Base-by-base conservation (phyloP, 1,140 invertebrate genomes). In the Heliothis subflexa region DNA sequence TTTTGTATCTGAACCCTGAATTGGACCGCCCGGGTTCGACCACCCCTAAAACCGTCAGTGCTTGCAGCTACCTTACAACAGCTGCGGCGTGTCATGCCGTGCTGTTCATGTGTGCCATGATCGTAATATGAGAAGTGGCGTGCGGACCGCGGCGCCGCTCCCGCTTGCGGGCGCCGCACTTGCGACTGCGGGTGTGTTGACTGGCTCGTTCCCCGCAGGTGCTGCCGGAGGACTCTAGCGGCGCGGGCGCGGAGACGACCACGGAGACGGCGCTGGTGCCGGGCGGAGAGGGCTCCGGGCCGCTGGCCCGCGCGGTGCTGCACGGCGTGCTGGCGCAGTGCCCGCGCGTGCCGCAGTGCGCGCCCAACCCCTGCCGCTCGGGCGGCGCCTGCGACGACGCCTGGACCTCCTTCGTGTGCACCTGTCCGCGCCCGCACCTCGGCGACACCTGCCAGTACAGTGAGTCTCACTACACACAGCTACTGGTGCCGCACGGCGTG, bases 371-470 rank as follows among this genome's bases (percentile, higher is more conserved):
- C 0, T 99, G 98, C 90, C 96, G 97, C 84, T 97, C 50, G 99
- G 99, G 91, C 96, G 97, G 59, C 95, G 98, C 79, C 98, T 98
- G 0, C 3, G 98, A 98, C 4, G 95, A 96, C 78, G 97, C 96
- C 1, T 99, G 98, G 33, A 40, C 33, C 5, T 40, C 33, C 33
- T 40, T 40, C 33, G 33, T 40, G 5, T 40, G 33, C 92, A 95
- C 96, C 49, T 99, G 99, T 91, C 96, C 97, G 59, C 95, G 98
- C 79, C 98, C 98, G 0, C 98, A 97, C 91, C 96, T 99, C 2
- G 98, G 98, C 4, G 95, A 96, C 78, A 97, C 96, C 1, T 99
- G 98, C 90, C 96, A 98, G 91, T 97, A 98, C 89, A 98, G 98
- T 97, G 18, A 81, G 83, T 86, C 5, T 7, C 80, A 25, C 21